These are phyloP conservation scores for Tragelaphus eurycerus DNA, from an alignment of 2,797 vertebrate genomes.

Conservation along the genomic window DNA sequence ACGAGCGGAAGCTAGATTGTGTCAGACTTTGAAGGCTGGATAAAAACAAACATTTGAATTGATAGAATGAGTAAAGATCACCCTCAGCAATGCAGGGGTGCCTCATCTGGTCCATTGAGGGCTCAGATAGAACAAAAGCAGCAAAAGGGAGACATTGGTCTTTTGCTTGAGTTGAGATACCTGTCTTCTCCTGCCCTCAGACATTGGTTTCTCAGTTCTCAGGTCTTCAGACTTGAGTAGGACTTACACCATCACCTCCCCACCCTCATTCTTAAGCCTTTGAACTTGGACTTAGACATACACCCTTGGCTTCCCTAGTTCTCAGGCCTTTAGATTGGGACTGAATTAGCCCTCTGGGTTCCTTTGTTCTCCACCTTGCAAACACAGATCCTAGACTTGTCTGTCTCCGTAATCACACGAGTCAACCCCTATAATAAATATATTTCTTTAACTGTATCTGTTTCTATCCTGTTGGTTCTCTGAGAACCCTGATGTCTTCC, in stretches of 20 bases:
- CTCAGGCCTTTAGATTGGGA: not conserved
- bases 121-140: not conserved
- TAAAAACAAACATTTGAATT: not conserved
- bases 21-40: not conserved
- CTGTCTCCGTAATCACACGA: not conserved
- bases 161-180: not conserved
- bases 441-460: not conserved
- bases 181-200: fast-evolving
- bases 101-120: not conserved
- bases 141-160: not conserved
- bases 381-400: fast-evolving
- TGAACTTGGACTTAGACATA: not conserved
- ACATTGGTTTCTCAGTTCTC: not conserved
- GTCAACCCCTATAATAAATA: not conserved
- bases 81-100: not conserved
- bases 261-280: too few species aligned
- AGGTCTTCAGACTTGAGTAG: fast-evolving
- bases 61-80: too few species aligned
- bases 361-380: not conserved
- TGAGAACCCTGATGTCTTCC: not conserved
- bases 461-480: not conserved
- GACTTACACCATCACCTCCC: fast-evolving
- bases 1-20: not conserved
- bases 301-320: fast-evolving
- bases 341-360: too few species aligned